Conservation (phyloP, 2,888 invertebrate species). For the Tiliacea aurago region DNA sequence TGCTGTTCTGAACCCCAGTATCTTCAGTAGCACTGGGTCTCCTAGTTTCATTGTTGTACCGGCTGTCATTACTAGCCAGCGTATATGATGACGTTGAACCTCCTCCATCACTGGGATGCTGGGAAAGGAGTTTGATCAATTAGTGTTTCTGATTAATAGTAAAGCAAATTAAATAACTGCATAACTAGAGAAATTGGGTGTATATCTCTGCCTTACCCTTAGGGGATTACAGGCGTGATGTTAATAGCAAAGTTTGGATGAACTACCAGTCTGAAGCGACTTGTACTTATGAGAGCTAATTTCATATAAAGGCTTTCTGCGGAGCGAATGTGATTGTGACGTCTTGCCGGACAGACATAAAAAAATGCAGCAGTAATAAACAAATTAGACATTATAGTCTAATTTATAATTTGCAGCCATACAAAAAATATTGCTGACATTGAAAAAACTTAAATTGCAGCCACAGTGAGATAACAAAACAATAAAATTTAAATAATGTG, state of each 20-base stretch:
- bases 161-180: background rate
- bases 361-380: background rate
- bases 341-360: background rate
- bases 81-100: slow-evolving; percentile 40
- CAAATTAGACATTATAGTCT: background rate
- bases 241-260: background rate
- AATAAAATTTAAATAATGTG: too few species aligned
- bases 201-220: background rate
- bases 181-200: too few species aligned
- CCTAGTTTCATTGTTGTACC: slow-evolving; percentile 70
- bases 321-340: background rate
- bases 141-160: background rate
- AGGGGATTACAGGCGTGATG: background rate
- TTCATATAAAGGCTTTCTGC: background rate
- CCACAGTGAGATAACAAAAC: too few species aligned
- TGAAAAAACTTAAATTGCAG: background rate
- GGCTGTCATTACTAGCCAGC: slow-evolving; percentile 67
- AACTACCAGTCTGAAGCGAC: background rate
- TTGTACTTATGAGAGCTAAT: background rate
- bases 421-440: background rate
- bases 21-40: slow-evolving; percentile 71
- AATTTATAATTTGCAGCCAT: background rate
- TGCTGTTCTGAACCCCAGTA: slow-evolving; percentile 70
- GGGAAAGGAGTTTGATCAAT: background rate
- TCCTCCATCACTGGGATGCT: slow-evolving; percentile 4